Evolutionary conservation across 2,113 vertebrate species (phyloP).

Genomic region (Gallinago jamesoni): DNA sequence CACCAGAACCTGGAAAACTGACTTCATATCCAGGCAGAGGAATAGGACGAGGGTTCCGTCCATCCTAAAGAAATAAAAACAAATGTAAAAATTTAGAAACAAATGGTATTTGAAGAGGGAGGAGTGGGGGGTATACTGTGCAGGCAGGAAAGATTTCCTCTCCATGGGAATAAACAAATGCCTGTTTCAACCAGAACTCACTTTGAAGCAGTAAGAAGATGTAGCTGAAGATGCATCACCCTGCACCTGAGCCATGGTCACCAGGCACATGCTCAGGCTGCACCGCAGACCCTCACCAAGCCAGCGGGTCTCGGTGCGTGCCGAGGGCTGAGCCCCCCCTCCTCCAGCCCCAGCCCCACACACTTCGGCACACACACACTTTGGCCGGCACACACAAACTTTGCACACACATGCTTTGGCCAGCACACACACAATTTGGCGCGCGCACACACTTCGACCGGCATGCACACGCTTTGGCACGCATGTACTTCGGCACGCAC

Average conservation of each 20-base stretch:
- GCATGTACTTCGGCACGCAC: no score
- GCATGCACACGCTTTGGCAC: no score
- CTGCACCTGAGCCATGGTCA: accelerated
- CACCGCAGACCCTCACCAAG: neutral
- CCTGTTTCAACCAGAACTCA: neutral
- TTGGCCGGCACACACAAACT: no score
- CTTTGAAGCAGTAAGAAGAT: neutral
- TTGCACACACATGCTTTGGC: no score
- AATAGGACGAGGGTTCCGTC: conserved; percentile 67
- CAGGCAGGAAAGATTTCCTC: neutral
- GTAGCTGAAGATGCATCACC: neutral
- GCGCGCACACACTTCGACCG: neutral
- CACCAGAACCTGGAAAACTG: conserved; percentile 55
- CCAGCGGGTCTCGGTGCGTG: accelerated
- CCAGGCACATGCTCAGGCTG: neutral
- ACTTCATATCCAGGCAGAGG: conserved; percentile 83
- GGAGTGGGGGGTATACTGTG: accelerated
- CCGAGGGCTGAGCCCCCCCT: accelerated
- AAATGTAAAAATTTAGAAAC: neutral
- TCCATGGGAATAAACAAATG: neutral
- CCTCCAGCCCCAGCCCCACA: neutral
- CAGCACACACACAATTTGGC: neutral
- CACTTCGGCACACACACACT: no score
- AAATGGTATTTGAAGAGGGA: accelerated
- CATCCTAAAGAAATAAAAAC: conserved; percentile 73